Base-by-base conservation (phyloP, 2,888 invertebrate species). In the Ophion obscuratus region DNA sequence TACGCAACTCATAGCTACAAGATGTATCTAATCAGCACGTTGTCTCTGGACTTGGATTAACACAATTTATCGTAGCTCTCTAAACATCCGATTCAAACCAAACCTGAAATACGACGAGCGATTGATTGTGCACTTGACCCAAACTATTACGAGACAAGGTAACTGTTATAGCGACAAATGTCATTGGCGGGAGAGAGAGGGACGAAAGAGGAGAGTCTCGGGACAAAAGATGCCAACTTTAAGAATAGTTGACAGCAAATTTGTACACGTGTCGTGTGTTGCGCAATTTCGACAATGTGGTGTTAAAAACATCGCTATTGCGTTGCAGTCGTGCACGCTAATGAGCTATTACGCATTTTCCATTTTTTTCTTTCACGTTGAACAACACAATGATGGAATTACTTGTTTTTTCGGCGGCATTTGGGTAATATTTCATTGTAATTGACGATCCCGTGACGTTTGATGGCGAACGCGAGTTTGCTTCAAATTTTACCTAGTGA, bases 1-100 rank as follows among this genome's bases (percentile, higher is more conserved):
- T 73, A 93, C 93, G 70, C 93, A 92, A 88, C 94, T 94, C 94
- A 94, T 94, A 87, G 81, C 77, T 86, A 40, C 53, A 70, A 64
- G 76, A 70, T n/a, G 78, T 73, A 81, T 81, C 73, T n/a, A n/a
- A 27, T 0, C 2, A 47, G 31, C 59, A 61, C 61, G 27, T 24
- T 11, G 73, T 59, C 66, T 24, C 17, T 47, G 40, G 20, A 24
- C 59, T 74, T 44, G 44, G 47, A 40, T 59, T n/a, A n/a, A 11
- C 11, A 20, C 6, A 27, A 27, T 59, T 6, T 36, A 10, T n/a
- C 31, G 36, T 66, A 53, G 53, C 24, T 36, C 24, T 11, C 20
- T 0, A 4, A 53, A 53, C 17, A 17, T 53, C 53, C 2, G 67
- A 68, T 68, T 68, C 5, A 7, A 59, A 67, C 40, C 10, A 40